A percentile compares a stretch with the other conserved stretches of the same genome.
Evolutionary conservation across 1,140 invertebrate species (phyloP).

Genomic region (Myzus persicae): DNA sequence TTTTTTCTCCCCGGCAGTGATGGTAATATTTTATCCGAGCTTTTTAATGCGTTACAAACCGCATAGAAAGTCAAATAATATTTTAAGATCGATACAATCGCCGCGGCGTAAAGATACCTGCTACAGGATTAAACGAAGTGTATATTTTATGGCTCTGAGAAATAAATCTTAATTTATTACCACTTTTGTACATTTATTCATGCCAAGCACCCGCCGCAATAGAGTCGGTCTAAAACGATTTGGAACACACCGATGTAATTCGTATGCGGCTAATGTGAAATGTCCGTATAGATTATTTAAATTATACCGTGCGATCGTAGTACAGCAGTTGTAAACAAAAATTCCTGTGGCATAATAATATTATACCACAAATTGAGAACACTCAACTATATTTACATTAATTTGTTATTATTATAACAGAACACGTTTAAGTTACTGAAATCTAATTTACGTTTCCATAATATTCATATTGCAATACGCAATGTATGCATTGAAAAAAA

Average conservation of each 20-base stretch:
- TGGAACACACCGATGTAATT: neutral
- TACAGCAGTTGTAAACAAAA: neutral
- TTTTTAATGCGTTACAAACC: conserved; percentile 17
- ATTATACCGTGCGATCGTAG: neutral
- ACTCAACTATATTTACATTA: neutral
- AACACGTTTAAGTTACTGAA: neutral
- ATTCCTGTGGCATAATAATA: neutral
- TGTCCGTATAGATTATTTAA: neutral
- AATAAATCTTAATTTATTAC: conserved; percentile 31
- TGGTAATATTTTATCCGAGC: neutral
- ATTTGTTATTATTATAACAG: neutral
- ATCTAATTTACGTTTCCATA: neutral
- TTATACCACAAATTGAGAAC: neutral
- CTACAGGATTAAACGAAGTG: neutral
- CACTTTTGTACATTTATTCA: neutral
- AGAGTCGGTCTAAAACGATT: neutral
- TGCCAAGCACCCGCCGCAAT: neutral
- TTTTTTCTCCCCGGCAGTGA: neutral
- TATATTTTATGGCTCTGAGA: neutral
- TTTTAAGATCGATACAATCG: conserved; percentile 7
- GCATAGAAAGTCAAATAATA: neutral
- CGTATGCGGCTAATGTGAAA: neutral
- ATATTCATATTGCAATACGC: neutral
- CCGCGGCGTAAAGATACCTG: neutral
- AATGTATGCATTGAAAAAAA: too few species aligned